Evolutionary conservation across 2,797 vertebrate genomes (phyloP), one percentile per base, ranked within the genome.

Genomic region (Muraenolepis orangiensis): DNA sequence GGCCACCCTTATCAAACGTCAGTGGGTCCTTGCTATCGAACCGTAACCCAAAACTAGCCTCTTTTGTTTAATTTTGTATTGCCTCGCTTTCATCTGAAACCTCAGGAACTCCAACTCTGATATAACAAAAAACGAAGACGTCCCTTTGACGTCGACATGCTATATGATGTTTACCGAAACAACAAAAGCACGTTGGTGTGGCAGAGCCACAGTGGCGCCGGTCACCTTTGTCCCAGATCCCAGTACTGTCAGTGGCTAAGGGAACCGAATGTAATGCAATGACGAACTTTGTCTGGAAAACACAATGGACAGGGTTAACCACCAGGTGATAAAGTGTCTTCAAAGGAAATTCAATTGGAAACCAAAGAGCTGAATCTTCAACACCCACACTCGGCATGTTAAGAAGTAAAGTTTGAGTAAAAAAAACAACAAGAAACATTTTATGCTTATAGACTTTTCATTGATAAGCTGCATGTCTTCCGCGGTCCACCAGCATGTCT

Each of bases 1-100:
- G 74, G 72, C 82, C 69, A 77, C n/a, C n/a, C n/a, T 85, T 80
- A 82, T 81, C 26, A 79, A n/a, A n/a, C n/a, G n/a, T n/a, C n/a
- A n/a, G n/a, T n/a, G n/a, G n/a, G n/a, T n/a, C n/a, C n/a, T n/a
- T n/a, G n/a, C n/a, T n/a, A n/a, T n/a, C n/a, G n/a, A n/a, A n/a
- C n/a, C n/a, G n/a, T n/a, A n/a, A n/a, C n/a, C n/a, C n/a, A n/a
- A n/a, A n/a, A n/a, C n/a, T n/a, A n/a, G n/a, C n/a, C n/a, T n/a
- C n/a, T n/a, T n/a, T n/a, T n/a, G n/a, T n/a, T n/a, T n/a, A n/a
- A n/a, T 20, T 2, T 23, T 32, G 36, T 26, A 30, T 57, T 66
- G 66, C 30, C 18, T 66, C 13, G 70, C 61, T 75, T 32, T 73
- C 31, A 61, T 69, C 51, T 78, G 29, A 78, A 38, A 34, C 16